Conservation (phyloP, 2,888 invertebrate species). For the Zaprionus bogoriensis region DNA sequence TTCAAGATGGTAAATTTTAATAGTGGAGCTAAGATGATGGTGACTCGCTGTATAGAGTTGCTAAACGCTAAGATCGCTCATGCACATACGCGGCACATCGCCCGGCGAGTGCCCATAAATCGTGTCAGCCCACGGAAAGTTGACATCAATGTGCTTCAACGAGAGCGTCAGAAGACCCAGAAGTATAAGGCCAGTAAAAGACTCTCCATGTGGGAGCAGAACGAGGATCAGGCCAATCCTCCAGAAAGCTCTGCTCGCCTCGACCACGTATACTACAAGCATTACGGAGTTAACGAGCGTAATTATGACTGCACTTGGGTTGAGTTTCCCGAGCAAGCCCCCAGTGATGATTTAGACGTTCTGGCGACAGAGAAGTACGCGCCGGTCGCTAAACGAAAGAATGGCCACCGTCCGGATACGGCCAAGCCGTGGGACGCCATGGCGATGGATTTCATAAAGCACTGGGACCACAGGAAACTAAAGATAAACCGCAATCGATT, state of each 20-base stretch:
- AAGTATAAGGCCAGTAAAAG: slow-evolving; percentile 39
- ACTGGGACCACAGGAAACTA: slow-evolving; percentile 31
- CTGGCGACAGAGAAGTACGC: background rate
- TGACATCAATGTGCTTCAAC: background rate
- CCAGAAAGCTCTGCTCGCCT: slow-evolving; percentile 23
- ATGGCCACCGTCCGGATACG: slow-evolving; percentile 17
- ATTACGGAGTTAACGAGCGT: slow-evolving; percentile 47
- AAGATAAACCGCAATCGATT: slow-evolving; percentile 18
- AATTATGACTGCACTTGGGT: slow-evolving; percentile 74
- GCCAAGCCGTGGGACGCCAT: slow-evolving; percentile 33
- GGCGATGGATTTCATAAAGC: slow-evolving; percentile 29
- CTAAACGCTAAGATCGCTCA: slow-evolving; percentile 36
- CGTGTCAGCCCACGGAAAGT: background rate
- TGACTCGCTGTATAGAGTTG: slow-evolving; percentile 47
- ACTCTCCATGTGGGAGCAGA: slow-evolving; percentile 59
- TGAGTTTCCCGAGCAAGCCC: slow-evolving; percentile 53
- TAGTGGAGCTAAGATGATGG: slow-evolving; percentile 40
- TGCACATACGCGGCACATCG: slow-evolving; percentile 44
- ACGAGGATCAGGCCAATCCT: background rate
- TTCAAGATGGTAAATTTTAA: slow-evolving; percentile 49
- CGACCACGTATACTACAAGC: slow-evolving; percentile 68
- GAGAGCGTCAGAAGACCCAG: slow-evolving; percentile 42
- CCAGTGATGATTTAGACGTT: background rate
- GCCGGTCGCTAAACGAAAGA: background rate
- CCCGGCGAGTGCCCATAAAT: slow-evolving; percentile 6